Evolutionary conservation across 1,140 invertebrate genomes (phyloP).

Genomic region (Bombus sylvicola): DNA sequence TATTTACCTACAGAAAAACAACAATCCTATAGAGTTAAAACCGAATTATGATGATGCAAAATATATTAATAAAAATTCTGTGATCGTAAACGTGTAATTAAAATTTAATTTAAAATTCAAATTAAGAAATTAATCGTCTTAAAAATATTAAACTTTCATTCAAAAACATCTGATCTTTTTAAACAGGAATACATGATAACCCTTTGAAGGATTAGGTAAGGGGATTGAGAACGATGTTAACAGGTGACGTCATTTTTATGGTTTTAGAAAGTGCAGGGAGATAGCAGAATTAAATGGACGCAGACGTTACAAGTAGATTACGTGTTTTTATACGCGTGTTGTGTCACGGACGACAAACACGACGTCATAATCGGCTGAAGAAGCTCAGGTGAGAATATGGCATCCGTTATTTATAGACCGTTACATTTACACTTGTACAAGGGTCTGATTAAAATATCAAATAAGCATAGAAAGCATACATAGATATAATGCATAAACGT

Average conservation of each 20-base stretch:
- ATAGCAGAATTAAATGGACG: conserved; percentile 9
- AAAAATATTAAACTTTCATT: background rate
- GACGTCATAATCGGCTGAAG: conserved; percentile 45
- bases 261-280: background rate
- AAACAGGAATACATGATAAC: background rate
- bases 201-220: background rate
- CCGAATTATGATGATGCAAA: background rate
- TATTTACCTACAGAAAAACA: background rate
- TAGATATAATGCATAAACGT: background rate
- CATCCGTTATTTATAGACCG: conserved; percentile 37
- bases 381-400: conserved; percentile 36
- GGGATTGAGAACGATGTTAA: background rate
- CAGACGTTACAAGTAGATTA: conserved; percentile 34
- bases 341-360: conserved; percentile 29
- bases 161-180: background rate
- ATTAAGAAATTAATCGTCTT: no score
- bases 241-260: background rate
- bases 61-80: background rate
- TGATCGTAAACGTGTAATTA: no score
- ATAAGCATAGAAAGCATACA: background rate
- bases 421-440: conserved; percentile 17
- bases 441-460: background rate
- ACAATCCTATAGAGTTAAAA: background rate
- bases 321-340: conserved; percentile 13
- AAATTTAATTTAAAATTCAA: no score